phyloP scores from a whole-genome alignment of 1,140 invertebrate species.

The Aricia agestis region DNA sequence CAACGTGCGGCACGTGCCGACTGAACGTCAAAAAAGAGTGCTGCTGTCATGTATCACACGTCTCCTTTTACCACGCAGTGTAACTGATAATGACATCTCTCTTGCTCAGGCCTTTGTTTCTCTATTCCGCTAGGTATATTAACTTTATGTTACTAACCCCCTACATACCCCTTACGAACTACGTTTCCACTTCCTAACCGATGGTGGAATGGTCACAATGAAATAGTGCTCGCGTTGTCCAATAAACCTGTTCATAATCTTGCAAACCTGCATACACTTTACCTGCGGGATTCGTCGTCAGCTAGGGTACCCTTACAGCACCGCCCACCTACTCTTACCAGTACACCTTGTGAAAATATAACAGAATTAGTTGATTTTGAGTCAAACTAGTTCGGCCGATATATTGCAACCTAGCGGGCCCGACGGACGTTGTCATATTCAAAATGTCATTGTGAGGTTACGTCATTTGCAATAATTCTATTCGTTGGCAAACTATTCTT shows the following conservation, averaged over 20 bases:
- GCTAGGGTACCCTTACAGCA: constrained; percentile 66
- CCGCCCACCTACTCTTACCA: constrained; percentile 73
- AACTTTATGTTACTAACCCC: constrained; percentile 15
- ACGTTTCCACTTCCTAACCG: constrained; percentile 71
- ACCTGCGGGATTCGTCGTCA: constrained; percentile 61
- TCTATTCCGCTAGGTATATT: too few relatives aligned
- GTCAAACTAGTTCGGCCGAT: constrained; percentile 66
- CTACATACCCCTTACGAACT: not conserved
- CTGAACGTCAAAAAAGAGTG: too few relatives aligned
- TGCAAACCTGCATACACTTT: constrained; percentile 71
- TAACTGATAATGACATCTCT: too few relatives aligned
- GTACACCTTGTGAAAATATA: constrained; percentile 76
- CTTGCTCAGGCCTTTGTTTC: too few relatives aligned
- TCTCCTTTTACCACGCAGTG: too few relatives aligned
- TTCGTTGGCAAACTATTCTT: too few relatives aligned
- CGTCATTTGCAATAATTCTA: too few relatives aligned
- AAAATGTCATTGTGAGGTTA: too few relatives aligned
- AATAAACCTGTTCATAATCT: constrained; percentile 61
- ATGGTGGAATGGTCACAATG: constrained; percentile 66
- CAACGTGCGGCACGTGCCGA: too few relatives aligned
- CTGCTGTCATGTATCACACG: too few relatives aligned
- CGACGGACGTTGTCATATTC: too few relatives aligned
- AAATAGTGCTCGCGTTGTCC: constrained; percentile 57
- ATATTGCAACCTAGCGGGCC: too few relatives aligned
- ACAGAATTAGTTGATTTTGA: constrained; percentile 75